Evolutionary conservation across 2,888 invertebrate species (phyloP), one percentile per base, ranked within the genome.

Genomic region (Polia nebulosa): DNA sequence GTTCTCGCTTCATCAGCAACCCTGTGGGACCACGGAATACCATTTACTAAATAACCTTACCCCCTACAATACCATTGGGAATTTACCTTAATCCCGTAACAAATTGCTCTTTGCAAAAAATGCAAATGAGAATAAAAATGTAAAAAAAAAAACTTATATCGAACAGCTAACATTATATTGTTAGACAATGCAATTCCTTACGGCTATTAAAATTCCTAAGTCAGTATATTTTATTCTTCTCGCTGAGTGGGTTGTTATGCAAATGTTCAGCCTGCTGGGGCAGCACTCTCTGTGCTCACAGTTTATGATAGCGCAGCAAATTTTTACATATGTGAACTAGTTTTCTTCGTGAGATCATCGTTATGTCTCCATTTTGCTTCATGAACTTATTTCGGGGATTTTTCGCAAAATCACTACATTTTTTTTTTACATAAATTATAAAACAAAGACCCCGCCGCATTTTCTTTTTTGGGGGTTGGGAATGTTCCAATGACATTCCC

Each of bases 171-270:
- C 79, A 72, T 76, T 81, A 68, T 75, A 58, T 69, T 51, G 41
- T 63, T 79, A 79, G 68, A 81, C 79, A 81, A 81, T 80, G 53
- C 70, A 71, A 77, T 73, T 75, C 71, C 60, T 70, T 75, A 69
- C 69, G 71, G 65, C 80, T 56, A 78, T 80, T 78, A 69, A 80
- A 81, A 81, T 83, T 68, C 78, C 64, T 69, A 73, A 39, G 63
- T 82, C 70, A 70, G 58, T 78, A 62, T n/a, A n/a, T n/a, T 70
- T 74, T 73, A 73, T 79, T 76, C 62, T 83, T 83, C 71, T 78
- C 53, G 63, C 62, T 61, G 62, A 72, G 57, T 71, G 52, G 13
- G 56, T 61, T 66, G 61, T 68, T 72, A 72, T 69, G 65, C 64
- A 49, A 71, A 71, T 60, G 44, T 59, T 66, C 45, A 59, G 25